phyloP scores from a whole-genome alignment of 2,797 vertebrate species.

The Sparus aurata region DNA sequence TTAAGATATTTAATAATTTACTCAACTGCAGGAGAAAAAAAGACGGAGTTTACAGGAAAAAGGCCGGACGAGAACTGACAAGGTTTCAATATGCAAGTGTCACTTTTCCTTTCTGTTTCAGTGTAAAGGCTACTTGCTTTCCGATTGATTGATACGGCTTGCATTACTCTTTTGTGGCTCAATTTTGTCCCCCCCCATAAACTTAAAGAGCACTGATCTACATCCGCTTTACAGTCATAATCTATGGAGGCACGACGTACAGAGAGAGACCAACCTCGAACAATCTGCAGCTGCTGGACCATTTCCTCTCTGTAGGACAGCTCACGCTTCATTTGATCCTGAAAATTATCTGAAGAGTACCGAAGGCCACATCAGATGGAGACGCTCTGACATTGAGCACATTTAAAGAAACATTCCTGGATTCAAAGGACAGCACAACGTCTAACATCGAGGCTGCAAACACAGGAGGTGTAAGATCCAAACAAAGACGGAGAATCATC shows the following conservation, averaged over 20 bases:
- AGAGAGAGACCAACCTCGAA: conserved; percentile 89
- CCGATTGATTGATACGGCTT: conserved; percentile 28
- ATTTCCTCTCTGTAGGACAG: conserved; percentile 98
- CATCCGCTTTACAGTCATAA: conserved; percentile 51
- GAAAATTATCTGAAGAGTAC: conserved; percentile 94
- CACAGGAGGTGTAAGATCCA: not conserved
- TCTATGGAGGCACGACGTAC: conserved; percentile 45
- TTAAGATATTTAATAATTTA: conserved; percentile 60
- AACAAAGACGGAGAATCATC: not conserved
- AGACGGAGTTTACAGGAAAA: conserved; percentile 68
- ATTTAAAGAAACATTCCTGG: conserved; percentile 50
- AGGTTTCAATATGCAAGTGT: conserved; percentile 83
- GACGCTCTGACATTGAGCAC: conserved; percentile 49
- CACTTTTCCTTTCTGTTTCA: conserved; percentile 75
- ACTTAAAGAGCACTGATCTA: conserved; percentile 69
- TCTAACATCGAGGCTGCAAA: not conserved
- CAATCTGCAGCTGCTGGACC: conserved; percentile 99
- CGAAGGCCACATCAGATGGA: conserved; percentile 69
- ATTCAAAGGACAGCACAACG: conserved; percentile 24
- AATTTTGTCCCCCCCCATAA: conserved; percentile 8
- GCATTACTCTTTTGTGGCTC: conserved; percentile 27
- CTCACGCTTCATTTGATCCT: conserved; percentile 99
- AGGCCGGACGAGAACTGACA: conserved; percentile 41
- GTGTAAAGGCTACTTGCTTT: conserved; percentile 21
- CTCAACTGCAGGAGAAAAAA: conserved; percentile 39